Evolutionary conservation across 2,888 invertebrate species (phyloP).

Genomic region (Melangyna quadrimaculata): DNA sequence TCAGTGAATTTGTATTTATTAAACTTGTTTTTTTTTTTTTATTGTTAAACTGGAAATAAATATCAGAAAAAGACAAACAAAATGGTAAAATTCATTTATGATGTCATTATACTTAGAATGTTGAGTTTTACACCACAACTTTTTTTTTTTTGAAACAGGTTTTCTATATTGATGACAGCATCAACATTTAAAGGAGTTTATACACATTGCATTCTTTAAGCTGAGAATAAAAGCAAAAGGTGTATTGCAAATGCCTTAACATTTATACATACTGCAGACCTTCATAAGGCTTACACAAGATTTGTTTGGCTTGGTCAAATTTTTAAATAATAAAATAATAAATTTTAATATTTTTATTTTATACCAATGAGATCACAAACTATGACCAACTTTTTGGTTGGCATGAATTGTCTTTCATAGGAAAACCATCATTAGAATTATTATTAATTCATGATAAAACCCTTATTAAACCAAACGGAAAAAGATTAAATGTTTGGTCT

Average conservation of each 20-base stretch:
- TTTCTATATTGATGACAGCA: background rate
- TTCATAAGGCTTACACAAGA: background rate
- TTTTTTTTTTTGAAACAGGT: background rate
- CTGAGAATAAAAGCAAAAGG: background rate
- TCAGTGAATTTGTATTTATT: background rate
- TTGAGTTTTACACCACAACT: background rate
- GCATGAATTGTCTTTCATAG: background rate
- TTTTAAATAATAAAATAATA: background rate
- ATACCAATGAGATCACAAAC: background rate
- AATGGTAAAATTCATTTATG: background rate
- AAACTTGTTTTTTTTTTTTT: background rate
- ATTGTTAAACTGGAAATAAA: constrained; percentile 8
- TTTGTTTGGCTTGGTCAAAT: background rate
- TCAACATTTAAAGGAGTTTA: background rate
- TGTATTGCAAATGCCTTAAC: background rate
- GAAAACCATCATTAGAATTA: background rate
- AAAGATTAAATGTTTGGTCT: too few species aligned
- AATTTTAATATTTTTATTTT: background rate
- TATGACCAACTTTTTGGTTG: background rate
- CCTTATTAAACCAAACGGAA: too few species aligned
- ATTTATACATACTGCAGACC: background rate
- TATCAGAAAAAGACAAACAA: background rate
- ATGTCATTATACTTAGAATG: constrained; percentile 13
- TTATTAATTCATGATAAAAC: too few species aligned
- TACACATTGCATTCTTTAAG: background rate